Evolutionary conservation across 2,888 invertebrate genomes (phyloP), one percentile per base, ranked within the genome.

Genomic region (Antitype chi): DNA sequence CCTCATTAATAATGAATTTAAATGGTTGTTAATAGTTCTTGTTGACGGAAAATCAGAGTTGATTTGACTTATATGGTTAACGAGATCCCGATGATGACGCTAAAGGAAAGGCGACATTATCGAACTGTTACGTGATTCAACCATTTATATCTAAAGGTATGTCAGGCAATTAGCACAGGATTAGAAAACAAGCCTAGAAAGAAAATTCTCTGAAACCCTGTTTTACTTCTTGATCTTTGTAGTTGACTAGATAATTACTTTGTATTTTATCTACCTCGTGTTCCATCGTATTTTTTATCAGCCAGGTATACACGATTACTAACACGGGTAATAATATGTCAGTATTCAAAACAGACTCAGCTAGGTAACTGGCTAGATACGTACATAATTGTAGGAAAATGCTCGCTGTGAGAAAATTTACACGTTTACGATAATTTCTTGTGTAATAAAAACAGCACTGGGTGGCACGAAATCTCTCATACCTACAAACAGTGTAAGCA

Each of bases 351-450:
- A 77, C 77, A 77, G 17, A 23, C 20, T 71, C 25, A 7, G 15
- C 47, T 81, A 67, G 59, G 70, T 59, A 57, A 57, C 63, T 62
- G 62, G 57, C 70, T 68, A 76, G 17, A 32, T 68, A 68, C 62
- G 64, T 81, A 68, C 62, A 68, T 81, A 81, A 81, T 81, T 71
- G 68, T 71, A 81, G 78, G 72, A 72, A 82, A 82, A 81, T 60
- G 59, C 17, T 63, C 15, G 15, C 72, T 77, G 81, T 81, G 81
- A 82, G 82, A 82, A 81, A 77, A 81, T 77, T 32, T 81, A 69
- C 82, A 82, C 82, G 72, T 72, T 71, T 64, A 60, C 64, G 25
- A 71, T 82, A 63, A 68, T 43, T 77, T 69, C 68, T 71, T 82
- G 64, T 60, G 64, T 49, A 64, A 82, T 82, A 68, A 77, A 70